Evolutionary conservation across 2,888 invertebrate genomes (phyloP).

Genomic region (Phortica okadai): DNA sequence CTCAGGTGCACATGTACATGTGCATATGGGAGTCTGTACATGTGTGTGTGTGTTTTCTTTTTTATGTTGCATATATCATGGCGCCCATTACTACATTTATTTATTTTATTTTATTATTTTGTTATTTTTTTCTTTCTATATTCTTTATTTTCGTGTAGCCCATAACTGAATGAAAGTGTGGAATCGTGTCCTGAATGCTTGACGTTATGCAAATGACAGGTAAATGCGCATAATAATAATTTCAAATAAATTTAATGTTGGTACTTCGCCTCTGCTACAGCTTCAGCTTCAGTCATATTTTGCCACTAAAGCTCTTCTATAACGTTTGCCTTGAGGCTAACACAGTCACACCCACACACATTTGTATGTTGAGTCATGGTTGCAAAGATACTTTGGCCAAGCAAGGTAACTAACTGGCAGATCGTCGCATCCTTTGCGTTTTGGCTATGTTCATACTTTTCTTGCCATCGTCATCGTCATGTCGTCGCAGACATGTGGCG

Average conservation of each 20-base stretch:
- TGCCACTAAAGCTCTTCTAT: not conserved
- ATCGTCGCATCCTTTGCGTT: not conserved
- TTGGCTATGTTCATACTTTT: not conserved
- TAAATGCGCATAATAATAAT: conserved; percentile 54
- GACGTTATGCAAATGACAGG: conserved; percentile 51
- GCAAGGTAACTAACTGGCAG: conserved; percentile 1
- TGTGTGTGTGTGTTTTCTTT: not conserved
- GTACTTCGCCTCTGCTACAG: conserved; percentile 2
- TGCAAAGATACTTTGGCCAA: not conserved
- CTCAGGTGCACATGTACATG: not conserved
- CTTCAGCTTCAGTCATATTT: not conserved
- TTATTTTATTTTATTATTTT: no score
- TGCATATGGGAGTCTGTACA: not conserved
- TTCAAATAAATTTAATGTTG: conserved; percentile 48
- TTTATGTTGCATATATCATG: not conserved
- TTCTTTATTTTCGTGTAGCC: not conserved
- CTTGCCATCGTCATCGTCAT: conserved; percentile 23
- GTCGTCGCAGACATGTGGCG: conserved; percentile 29
- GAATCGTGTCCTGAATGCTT: conserved; percentile 30
- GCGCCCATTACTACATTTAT: not conserved
- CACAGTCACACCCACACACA: not conserved
- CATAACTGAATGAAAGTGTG: conserved; percentile 17
- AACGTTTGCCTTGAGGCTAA: not conserved
- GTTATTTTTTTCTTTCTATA: no score
- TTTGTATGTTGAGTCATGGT: not conserved